Conservation (phyloP, 2,888 invertebrate species). For the Ypsolopha sequella region DNA sequence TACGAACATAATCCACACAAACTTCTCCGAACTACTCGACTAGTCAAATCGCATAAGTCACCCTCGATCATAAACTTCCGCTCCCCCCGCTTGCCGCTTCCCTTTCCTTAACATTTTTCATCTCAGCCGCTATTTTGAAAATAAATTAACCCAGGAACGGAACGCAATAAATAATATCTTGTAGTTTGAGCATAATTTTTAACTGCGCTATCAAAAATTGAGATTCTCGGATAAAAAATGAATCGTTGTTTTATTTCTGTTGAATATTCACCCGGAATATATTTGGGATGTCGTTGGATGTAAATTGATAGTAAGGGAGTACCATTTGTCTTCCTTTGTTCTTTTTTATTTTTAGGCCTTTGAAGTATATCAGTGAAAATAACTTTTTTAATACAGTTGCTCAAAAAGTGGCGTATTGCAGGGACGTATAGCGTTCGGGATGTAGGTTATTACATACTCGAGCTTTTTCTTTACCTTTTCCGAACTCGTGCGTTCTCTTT, state of each 20-base stretch:
- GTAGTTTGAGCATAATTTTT: constrained; percentile 27
- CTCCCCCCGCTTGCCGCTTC: not conserved
- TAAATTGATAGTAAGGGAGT: not conserved
- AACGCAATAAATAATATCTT: constrained; percentile 38
- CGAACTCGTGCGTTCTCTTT: too few relatives aligned
- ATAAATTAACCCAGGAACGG: constrained; percentile 32
- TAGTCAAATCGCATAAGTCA: constrained; percentile 37
- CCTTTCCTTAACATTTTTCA: constrained; percentile 21
- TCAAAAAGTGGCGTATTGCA: too few relatives aligned
- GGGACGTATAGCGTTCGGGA: too few relatives aligned
- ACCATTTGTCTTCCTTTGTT: not conserved
- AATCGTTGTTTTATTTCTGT: constrained; percentile 7
- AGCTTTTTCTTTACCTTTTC: too few relatives aligned
- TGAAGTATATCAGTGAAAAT: too few relatives aligned
- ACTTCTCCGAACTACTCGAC: constrained; percentile 15
- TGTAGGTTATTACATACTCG: too few relatives aligned
- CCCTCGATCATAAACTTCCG: constrained; percentile 16
- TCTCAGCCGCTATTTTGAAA: constrained; percentile 27
- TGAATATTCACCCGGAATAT: not conserved
- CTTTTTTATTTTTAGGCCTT: not conserved
- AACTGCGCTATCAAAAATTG: constrained; percentile 22
- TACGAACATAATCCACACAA: not conserved
- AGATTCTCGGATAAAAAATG: constrained; percentile 21
- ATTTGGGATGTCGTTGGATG: not conserved
- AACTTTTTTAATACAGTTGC: too few relatives aligned